These are phyloP conservation scores for Sinocyclocheilus rhinocerous DNA, from an alignment of 2,113 vertebrate genomes.

Conservation along the genomic window DNA sequence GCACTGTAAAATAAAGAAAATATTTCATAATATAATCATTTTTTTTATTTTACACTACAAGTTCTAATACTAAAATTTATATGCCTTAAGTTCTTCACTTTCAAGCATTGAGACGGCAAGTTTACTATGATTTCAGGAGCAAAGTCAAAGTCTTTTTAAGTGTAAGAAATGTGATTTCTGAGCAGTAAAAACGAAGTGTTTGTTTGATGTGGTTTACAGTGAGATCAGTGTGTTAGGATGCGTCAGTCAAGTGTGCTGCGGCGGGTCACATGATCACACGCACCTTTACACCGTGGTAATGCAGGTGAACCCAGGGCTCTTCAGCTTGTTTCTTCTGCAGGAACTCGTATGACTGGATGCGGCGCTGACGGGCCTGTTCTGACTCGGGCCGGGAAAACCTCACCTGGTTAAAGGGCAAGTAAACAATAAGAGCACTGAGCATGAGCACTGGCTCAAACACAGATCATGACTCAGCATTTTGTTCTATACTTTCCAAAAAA, in stretches of 20 bases:
- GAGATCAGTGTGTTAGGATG: not conserved
- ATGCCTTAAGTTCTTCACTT: too few species aligned
- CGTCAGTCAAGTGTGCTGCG: too few species aligned
- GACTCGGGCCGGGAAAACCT: conserved; percentile 93
- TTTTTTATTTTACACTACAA: not conserved
- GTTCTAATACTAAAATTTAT: too few species aligned
- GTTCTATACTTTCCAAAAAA: not conserved
- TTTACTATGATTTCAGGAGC: not conserved
- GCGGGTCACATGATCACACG: conserved; percentile 13
- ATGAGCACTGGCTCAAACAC: not conserved
- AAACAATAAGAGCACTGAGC: not conserved
- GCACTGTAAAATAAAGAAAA: not conserved
- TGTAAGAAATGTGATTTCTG: not conserved
- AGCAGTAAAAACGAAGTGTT: not conserved
- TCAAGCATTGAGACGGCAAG: too few species aligned
- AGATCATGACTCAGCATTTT: not conserved
- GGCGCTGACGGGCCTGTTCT: conserved; percentile 92
- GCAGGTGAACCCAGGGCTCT: conserved; percentile 92
- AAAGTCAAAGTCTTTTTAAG: too few species aligned
- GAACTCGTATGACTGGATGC: conserved; percentile 95
- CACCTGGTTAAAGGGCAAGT: conserved; percentile 74
- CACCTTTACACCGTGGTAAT: conserved; percentile 87
- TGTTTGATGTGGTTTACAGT: not conserved
- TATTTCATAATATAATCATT: too few species aligned
- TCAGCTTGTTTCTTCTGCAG: conserved; percentile 97